phyloP scores from a whole-genome alignment of 2,888 invertebrate genomes.

The Polymixis lichenea region DNA sequence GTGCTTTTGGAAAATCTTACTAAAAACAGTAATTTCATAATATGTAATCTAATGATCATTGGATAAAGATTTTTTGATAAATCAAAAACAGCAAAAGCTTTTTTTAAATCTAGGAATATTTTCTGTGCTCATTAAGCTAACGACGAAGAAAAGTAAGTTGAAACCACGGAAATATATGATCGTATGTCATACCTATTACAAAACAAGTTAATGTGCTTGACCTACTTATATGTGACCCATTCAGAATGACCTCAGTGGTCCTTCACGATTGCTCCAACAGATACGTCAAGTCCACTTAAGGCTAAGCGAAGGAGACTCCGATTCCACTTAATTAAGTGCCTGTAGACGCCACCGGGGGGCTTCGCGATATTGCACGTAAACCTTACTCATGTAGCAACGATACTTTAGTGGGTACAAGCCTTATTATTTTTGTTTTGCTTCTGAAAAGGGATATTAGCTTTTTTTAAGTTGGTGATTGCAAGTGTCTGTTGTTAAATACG shows the following conservation, averaged over 20 bases:
- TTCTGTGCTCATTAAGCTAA: not conserved
- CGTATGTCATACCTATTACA: not conserved
- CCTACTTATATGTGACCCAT: constrained; percentile 21
- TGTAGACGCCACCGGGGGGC: constrained; percentile 26
- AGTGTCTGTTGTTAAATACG: not conserved
- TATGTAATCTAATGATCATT: not conserved
- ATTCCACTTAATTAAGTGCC: constrained; percentile 56
- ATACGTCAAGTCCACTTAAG: constrained; percentile 46
- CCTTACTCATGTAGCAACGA: constrained; percentile 26
- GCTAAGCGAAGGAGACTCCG: constrained; percentile 49
- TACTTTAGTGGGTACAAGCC: constrained; percentile 8
- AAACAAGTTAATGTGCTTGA: constrained; percentile 7
- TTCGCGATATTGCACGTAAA: constrained; percentile 52
- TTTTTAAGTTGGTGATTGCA: not conserved
- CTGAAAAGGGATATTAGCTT: not conserved
- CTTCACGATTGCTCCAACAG: constrained; percentile 48
- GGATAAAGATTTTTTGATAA: not conserved
- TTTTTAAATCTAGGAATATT: not conserved
- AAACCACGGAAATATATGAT: not conserved
- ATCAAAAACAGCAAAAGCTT: not conserved
- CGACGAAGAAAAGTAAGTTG: not conserved
- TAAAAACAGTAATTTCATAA: not conserved
- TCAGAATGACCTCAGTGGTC: constrained; percentile 29
- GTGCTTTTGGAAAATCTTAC: too few relatives aligned
- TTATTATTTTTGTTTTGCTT: constrained; percentile 28